phyloP scores from a whole-genome alignment of 2,113 vertebrate genomes.

The Plectropomus leopardus region DNA sequence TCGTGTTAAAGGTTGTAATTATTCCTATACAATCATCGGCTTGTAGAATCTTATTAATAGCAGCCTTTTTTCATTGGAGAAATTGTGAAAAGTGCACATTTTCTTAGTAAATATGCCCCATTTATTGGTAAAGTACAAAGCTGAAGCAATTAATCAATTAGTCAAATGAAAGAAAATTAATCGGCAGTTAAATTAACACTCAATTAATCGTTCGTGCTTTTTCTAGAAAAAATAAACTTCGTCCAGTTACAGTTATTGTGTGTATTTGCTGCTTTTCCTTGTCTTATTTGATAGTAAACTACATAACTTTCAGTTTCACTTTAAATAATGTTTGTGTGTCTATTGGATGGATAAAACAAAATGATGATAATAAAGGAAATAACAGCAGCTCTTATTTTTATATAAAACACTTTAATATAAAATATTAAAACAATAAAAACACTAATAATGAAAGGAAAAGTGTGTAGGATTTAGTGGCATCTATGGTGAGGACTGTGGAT shows the following conservation, averaged over 20 bases:
- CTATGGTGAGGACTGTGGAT: too few relatives aligned
- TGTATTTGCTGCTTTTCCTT: not conserved
- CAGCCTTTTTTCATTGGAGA: not conserved
- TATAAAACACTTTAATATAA: slow-evolving; percentile 17
- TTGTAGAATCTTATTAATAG: not conserved
- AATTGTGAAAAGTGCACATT: not conserved
- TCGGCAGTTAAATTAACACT: not conserved
- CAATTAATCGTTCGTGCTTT: not conserved
- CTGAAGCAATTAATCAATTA: not conserved
- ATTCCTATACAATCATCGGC: not conserved
- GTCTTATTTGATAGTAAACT: not conserved
- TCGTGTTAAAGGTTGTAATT: not conserved
- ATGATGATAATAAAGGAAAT: not conserved
- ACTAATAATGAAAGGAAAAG: not conserved
- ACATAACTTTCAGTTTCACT: not conserved
- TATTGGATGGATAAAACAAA: not conserved
- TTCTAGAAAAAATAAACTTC: not conserved
- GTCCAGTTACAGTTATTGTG: not conserved
- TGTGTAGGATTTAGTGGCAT: too few relatives aligned
- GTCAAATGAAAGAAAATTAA: not conserved
- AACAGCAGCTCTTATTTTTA: not conserved
- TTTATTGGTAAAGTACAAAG: not conserved
- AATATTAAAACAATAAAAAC: slow-evolving; percentile 15
- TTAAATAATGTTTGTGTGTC: too few relatives aligned
- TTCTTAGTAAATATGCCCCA: not conserved